These are phyloP conservation scores for Pandemis corylana DNA, from an alignment of 2,888 invertebrate genomes.

Conservation along the genomic window DNA sequence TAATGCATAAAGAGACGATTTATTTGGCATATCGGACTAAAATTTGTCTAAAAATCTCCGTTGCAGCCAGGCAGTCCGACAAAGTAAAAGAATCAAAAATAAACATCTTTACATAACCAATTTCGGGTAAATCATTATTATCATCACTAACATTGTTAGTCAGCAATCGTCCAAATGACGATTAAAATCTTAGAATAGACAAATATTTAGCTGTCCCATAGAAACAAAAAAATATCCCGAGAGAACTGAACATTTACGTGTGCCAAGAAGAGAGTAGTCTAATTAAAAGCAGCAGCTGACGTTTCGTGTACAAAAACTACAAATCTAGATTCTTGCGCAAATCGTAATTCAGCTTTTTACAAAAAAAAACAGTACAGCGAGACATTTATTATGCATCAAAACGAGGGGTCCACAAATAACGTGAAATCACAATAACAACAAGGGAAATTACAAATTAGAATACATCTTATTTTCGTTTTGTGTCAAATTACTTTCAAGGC, in stretches of 20 bases:
- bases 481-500: slow-evolving; percentile 1
- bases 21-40: neutral
- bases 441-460: neutral
- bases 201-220: slow-evolving; percentile 1
- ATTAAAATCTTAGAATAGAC: neutral
- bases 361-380: neutral
- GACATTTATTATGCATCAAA: slow-evolving; percentile 4
- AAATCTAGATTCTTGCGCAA: slow-evolving; percentile 14
- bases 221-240: slow-evolving; percentile 12
- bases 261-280: slow-evolving; percentile 58
- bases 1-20: neutral
- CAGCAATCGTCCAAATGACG: neutral
- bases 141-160: too few species aligned
- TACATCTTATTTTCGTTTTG: neutral
- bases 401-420: neutral
- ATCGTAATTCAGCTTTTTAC: neutral
- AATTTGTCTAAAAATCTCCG: neutral
- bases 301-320: slow-evolving; percentile 18
- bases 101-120: neutral
- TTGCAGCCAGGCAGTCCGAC: neutral
- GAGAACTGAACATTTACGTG: slow-evolving; percentile 33
- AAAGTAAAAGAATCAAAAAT: neutral
- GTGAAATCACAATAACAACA: neutral
- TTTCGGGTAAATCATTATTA: neutral
- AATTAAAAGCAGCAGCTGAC: slow-evolving; percentile 52